Base-by-base conservation (phyloP, 2,113 vertebrate species). In the Pangasianodon gigas region DNA sequence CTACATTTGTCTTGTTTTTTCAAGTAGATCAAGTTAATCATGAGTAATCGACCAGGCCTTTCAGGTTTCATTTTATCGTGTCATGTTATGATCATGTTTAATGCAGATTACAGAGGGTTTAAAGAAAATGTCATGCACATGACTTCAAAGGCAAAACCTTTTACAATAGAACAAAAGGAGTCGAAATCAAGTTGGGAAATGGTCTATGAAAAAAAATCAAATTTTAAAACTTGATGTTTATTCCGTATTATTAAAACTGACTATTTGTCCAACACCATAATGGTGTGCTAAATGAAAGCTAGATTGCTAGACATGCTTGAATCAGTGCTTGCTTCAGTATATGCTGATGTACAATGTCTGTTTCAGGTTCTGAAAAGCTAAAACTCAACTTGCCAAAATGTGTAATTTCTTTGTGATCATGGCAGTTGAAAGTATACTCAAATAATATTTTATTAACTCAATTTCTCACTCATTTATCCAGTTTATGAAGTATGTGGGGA, bases 401-500 rank as follows among this genome's bases (percentile, higher is more conserved):
- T 89, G 84, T 82, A 62, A n/a, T 24, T 16, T 80, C 10, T 84
- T 67, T 58, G 37, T 89, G 48, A 24, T 69, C 24, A 19, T 84
- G 37, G 51, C n/a, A 44, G 29, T 75, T 87, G 44, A 86, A 14
- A 48, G 18, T 80, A 21, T 69, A 7, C n/a, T 83, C n/a, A 41
- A 79, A 62, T 54, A 26, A 67, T 62, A n/a, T 46, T 79, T n/a
- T 87, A 81, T 86, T 44, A 18, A 48, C 4, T 48, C 4, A 62
- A 60, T 75, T 65, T 11, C 37, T 69, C 21, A 74, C 83, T 87
- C 19, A 48, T 54, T 32, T 91, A 71, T 90, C 94, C 93, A 94
- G 93, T 89, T 58, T 91, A 88, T 95, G 93, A 92, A 96, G 94
- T 93, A 91, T 86, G 79, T 79, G 93, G 93, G 93, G 83, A 94